A percentile compares a stretch with the other conserved stretches of the same genome.
These are phyloP conservation scores for Sinodicranocentrus sp. DNA, from an alignment of 2,888 invertebrate genomes.

Conservation along the genomic window DNA sequence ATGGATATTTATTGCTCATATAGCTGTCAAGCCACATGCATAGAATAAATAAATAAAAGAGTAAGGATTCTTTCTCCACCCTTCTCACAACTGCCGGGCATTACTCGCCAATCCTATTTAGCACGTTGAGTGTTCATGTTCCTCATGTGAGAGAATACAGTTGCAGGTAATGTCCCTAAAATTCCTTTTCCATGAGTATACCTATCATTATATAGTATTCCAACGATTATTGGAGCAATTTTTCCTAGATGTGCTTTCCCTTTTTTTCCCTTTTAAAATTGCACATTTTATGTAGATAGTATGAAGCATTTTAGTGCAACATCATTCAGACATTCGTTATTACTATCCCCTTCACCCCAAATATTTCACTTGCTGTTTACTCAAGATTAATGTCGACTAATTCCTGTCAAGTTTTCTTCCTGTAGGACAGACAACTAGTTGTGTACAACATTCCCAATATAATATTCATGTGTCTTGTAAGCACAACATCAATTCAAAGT, in stretches of 20 bases:
- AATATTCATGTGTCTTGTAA: too few species aligned
- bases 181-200: too few species aligned
- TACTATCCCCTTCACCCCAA: constrained; percentile 27
- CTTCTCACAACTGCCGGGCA: too few species aligned
- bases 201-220: constrained; percentile 23
- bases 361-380: constrained; percentile 48
- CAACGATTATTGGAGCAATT: constrained; percentile 19
- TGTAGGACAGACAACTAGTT: background rate
- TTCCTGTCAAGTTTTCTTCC: constrained; percentile 51
- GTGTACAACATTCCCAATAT: too few species aligned
- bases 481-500: too few species aligned
- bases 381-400: constrained; percentile 61
- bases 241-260: background rate
- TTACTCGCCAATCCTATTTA: too few species aligned
- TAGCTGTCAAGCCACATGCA: constrained; percentile 37
- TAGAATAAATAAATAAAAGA: constrained; percentile 27
- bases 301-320: constrained; percentile 26
- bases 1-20: constrained; percentile 41
- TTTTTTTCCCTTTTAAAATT: background rate
- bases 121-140: too few species aligned
- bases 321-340: constrained; percentile 35
- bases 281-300: background rate
- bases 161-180: too few species aligned
- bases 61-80: background rate
- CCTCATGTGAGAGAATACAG: too few species aligned